Evolutionary conservation across 2,888 invertebrate genomes (phyloP), one percentile per base, ranked within the genome.

Genomic region (Chorisops tibialis): DNA sequence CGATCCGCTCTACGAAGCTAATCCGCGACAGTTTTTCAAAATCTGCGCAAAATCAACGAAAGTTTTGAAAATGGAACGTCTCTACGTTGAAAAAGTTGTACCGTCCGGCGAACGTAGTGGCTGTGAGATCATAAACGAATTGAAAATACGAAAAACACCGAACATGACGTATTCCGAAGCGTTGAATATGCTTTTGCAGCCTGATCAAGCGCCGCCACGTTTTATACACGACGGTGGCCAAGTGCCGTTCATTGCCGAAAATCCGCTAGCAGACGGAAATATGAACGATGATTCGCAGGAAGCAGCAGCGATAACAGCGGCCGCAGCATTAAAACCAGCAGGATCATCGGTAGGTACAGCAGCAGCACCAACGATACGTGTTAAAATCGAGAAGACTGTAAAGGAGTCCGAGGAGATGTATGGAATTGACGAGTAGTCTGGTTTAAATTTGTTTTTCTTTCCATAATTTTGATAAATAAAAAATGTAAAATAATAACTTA

Each of bases 21-120:
- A 81, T 9, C 81, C 86, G 37, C 82, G 81, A 30, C 80, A 79
- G 66, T 79, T 75, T 66, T 75, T 87, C 18, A 84, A 85, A 71
- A 87, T 83, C 73, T 67, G 82, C 6, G 79, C 80, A 18, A 87
- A 86, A 74, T 85, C 88, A 2, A 82, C 82, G 50, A 90, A 89
- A 79, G 70, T 83, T 21, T 73, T 91, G 4, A 82, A 80, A 71
- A 83, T 89, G 79, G 83, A 87, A 70, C 82, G 87, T 73, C 83
- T 87, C 9, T 88, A 87, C 76, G 80, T 88, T 1, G 79, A 77
- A 45, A 70, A 49, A 50, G 41, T 50, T 16, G 37, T 24, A 3
- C 18, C 18, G 16, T 14, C 6, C 4, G 35, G 37, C 16, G 51
- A 62, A 11, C n/a, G 35, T 11, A 30, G 18, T 11, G 21, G 52